A percentile compares a stretch with the other conserved stretches of the same genome.
Conservation (phyloP, 53 echinoderm and acorn worm genomes). For the Apostichopus leukothele region DNA sequence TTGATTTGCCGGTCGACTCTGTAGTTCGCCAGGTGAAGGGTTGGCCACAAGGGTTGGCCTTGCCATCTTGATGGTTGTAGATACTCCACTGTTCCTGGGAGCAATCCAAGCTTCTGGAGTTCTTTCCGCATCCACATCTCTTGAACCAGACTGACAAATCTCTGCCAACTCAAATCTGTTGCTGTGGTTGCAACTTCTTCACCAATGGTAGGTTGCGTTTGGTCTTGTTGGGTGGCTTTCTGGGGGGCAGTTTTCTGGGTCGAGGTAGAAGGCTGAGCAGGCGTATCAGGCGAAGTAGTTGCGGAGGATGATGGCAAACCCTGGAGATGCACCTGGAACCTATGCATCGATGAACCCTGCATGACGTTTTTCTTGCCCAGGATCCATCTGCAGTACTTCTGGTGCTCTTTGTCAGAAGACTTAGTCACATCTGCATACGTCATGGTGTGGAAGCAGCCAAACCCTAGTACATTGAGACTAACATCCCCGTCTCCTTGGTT, state of each 20-base stretch:
- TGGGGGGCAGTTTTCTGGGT: neutral
- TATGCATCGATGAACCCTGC: slow-evolving; percentile 19
- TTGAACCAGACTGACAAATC: slow-evolving; percentile 11
- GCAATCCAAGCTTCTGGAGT: slow-evolving; percentile 22
- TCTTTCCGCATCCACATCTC: slow-evolving; percentile 20
- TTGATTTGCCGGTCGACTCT: slow-evolving; percentile 2
- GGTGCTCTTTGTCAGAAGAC: slow-evolving; percentile 15
- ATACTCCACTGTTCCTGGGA: slow-evolving; percentile 23
- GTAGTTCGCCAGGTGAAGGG: slow-evolving; percentile 38
- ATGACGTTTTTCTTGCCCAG: slow-evolving; percentile 6
- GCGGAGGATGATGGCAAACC: neutral
- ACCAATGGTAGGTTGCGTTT: neutral
- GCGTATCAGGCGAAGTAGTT: neutral
- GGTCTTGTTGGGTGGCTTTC: neutral
- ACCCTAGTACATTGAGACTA: neutral
- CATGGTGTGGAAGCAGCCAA: neutral
- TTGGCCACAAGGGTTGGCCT: slow-evolving; percentile 34
- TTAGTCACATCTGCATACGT: neutral
- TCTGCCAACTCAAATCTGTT: neutral
- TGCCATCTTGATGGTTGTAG: slow-evolving; percentile 34
- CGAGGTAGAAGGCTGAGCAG: neutral
- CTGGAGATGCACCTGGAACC: neutral
- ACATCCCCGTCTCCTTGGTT: slow-evolving; percentile 22
- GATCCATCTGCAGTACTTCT: slow-evolving; percentile 31
- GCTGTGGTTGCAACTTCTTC: neutral